Evolutionary conservation across 2,888 invertebrate species (phyloP).

Genomic region (Anthophora plumipes): DNA sequence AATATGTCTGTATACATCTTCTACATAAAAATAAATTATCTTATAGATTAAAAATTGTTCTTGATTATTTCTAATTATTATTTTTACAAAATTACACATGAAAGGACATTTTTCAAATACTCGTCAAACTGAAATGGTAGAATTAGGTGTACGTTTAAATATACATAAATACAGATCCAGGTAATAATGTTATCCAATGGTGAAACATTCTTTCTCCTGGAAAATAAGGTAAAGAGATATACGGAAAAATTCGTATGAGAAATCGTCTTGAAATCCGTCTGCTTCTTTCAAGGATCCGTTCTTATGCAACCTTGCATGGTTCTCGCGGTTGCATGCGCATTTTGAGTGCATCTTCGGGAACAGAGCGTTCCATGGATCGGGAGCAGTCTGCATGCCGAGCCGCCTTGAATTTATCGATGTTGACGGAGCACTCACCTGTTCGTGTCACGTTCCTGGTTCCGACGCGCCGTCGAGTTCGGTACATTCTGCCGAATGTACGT

Average conservation of each 20-base stretch:
- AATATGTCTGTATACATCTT: no score
- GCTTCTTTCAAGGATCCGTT: background rate
- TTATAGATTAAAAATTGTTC: no score
- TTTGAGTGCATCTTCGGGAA: conserved; percentile 47
- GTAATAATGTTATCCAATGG: no score
- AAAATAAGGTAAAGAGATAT: background rate
- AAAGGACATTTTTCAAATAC: no score
- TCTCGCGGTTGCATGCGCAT: conserved; percentile 28
- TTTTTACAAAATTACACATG: no score
- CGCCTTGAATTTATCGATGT: conserved; percentile 69
- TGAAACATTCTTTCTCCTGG: background rate
- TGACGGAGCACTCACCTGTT: conserved; percentile 73
- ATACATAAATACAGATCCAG: no score
- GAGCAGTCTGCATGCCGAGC: conserved; percentile 49
- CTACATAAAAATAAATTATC: no score
- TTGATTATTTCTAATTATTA: no score
- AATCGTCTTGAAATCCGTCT: background rate
- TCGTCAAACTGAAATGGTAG: no score
- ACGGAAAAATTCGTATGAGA: background rate
- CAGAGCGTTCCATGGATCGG: conserved; percentile 58
- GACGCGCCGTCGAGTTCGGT: conserved; percentile 40
- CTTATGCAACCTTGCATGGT: background rate
- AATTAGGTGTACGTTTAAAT: no score
- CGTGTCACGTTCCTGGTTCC: conserved; percentile 65
- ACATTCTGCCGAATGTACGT: conserved; percentile 43